Percentiles rank a stretch among this genome's conserved stretches.
Conservation (phyloP, 2,113 vertebrate genomes). For the Marmota monax region DNA sequence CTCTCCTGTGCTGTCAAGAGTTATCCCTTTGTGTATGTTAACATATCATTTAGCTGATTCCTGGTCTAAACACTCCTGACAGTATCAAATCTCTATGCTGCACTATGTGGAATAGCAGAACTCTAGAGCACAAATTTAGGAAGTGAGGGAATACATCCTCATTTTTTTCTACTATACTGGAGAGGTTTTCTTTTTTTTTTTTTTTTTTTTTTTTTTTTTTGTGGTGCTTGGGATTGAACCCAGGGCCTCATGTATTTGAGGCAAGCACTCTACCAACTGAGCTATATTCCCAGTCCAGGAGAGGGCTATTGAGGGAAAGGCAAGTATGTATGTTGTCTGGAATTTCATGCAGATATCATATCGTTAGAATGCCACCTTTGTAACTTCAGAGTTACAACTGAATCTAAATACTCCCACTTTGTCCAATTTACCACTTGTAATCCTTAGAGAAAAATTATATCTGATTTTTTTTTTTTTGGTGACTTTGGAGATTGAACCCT, state of each 20-base stretch:
- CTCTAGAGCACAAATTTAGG: neutral
- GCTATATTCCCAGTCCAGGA: neutral
- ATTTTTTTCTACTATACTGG: neutral
- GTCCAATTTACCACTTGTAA: slow-evolving; percentile 12
- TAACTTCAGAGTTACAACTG: neutral
- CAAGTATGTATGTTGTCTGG: neutral
- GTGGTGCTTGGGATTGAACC: no score
- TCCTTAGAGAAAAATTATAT: neutral
- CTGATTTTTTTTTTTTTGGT: no score
- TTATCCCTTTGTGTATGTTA: neutral
- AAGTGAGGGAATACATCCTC: neutral
- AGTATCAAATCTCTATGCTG: neutral
- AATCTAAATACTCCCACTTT: neutral
- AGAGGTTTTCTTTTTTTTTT: neutral
- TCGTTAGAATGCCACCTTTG: neutral
- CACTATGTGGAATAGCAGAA: neutral
- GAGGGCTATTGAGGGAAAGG: neutral
- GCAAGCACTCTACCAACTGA: no score
- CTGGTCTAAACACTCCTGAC: neutral
- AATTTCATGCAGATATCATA: neutral
- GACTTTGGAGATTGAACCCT: no score
- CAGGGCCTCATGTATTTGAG: no score
- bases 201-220: no score
- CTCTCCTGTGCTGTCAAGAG: neutral
- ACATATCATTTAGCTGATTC: neutral